Evolutionary conservation across 2,797 vertebrate genomes (phyloP).

Genomic region (Scolopax rusticola): DNA sequence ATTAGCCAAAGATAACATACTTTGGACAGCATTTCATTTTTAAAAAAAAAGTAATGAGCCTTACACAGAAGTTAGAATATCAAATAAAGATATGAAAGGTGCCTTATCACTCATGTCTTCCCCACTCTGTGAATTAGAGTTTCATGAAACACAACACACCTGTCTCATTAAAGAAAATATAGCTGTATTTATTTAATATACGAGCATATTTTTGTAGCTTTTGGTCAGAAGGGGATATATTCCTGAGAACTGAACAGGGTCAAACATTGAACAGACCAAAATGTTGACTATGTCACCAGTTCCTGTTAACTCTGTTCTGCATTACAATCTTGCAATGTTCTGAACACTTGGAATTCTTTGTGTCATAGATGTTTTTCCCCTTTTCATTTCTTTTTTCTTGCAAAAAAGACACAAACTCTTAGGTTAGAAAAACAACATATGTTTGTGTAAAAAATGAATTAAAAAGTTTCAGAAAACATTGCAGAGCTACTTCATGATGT

Average conservation of each 20-base stretch:
- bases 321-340: background rate
- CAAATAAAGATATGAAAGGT: background rate
- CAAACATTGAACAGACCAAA: background rate
- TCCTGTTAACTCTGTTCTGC: background rate
- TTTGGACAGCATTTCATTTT: background rate
- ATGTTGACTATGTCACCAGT: background rate
- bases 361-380: background rate
- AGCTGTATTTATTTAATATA: background rate
- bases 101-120: background rate
- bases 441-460: background rate
- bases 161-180: background rate
- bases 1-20: background rate
- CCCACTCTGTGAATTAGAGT: background rate
- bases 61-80: background rate
- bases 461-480: background rate
- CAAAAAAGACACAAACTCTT: background rate
- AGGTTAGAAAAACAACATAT: background rate
- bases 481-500: background rate
- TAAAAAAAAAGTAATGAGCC: background rate
- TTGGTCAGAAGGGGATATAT: background rate
- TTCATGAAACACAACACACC: background rate
- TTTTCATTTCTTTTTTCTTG: background rate
- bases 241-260: background rate
- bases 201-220: background rate
- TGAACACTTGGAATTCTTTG: background rate